Evolutionary conservation across 2,888 invertebrate genomes (phyloP), one percentile per base, ranked within the genome.

Genomic region (Chydorus sphaericus): DNA sequence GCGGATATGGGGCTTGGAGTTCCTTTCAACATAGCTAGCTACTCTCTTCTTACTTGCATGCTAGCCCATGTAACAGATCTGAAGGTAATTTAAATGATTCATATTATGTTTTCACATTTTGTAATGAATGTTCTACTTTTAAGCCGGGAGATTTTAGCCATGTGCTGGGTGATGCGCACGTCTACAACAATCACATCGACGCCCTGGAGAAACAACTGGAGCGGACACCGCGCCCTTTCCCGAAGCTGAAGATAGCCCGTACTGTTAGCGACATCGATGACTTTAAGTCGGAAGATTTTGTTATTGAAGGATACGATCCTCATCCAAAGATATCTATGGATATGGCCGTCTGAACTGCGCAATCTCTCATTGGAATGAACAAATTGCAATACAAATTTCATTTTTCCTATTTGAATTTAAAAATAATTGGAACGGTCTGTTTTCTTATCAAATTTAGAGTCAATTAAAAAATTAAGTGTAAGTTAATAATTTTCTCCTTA

Each of bases 1-100:
- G 97, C 92, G 7, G 97, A 98, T 68, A 89, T 97, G 85, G 94
- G 94, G 2, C 75, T 97, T 2, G 97, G 97, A n/a, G 93, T 96
- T 0, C 96, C 96, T 11, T 97, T 97, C 70, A 97, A 97, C 71
- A 92, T 98, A 63, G 96, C 97, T 51, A 94, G 94, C 63, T 98
- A 97, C 71, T 80, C 96, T 1, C 69, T 97, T 29, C 75, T 97
- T 3, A 94, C 93, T 3, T 85, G 84, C 65, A 94, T 98, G 92
- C 84, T 97, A 61, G 96, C 97, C 26, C 89, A 94, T 66, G 79
- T 97, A 20, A 91, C 92, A n/a, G 82, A 81, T 48, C 74, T 94
- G 48, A 82, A 91, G 77, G 87, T 85, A 66, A 65, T n/a, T n/a
- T n/a, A n/a, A n/a, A n/a, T n/a, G n/a, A n/a, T n/a, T n/a, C n/a